Conservation (phyloP, 2,797 vertebrate genomes). For the Poecilia picta region DNA sequence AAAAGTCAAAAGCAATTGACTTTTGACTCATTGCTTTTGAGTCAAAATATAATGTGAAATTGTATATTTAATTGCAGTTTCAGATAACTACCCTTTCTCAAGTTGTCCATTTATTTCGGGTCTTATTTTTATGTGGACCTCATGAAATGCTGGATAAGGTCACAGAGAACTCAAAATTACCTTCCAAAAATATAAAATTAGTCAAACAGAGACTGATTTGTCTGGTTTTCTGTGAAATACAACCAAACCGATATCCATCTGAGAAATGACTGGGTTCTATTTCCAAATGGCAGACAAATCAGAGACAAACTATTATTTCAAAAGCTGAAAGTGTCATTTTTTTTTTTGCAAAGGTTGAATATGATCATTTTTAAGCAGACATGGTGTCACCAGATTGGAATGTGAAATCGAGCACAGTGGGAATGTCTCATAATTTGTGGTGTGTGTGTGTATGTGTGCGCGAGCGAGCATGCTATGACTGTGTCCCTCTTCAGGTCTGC, state of each 20-base stretch:
- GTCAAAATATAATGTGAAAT: constrained; percentile 57
- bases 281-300: constrained; percentile 32
- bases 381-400: constrained; percentile 80
- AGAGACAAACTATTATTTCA: constrained; percentile 58
- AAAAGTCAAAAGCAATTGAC: constrained; percentile 59
- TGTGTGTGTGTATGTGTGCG: neutral
- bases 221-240: constrained; percentile 7
- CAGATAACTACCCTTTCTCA: constrained; percentile 33
- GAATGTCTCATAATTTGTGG: constrained; percentile 68
- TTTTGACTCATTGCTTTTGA: no score
- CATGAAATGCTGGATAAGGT: constrained; percentile 34
- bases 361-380: constrained; percentile 81
- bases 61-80: constrained; percentile 54
- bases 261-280: constrained; percentile 22
- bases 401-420: constrained; percentile 78
- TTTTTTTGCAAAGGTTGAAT: constrained; percentile 62
- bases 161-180: constrained; percentile 35
- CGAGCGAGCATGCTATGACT: constrained; percentile 31
- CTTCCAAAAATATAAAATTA: neutral
- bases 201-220: constrained; percentile 38
- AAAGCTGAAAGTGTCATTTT: constrained; percentile 57
- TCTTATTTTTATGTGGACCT: constrained; percentile 30
- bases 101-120: constrained; percentile 37
- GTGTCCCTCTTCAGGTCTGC: constrained; percentile 58
- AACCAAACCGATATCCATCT: constrained; percentile 19